A percentile compares a stretch with the other conserved stretches of the same genome.
These are phyloP conservation scores for Drosophila nebulosa DNA, from an alignment of 1,140 invertebrate genomes.

Conservation along the genomic window DNA sequence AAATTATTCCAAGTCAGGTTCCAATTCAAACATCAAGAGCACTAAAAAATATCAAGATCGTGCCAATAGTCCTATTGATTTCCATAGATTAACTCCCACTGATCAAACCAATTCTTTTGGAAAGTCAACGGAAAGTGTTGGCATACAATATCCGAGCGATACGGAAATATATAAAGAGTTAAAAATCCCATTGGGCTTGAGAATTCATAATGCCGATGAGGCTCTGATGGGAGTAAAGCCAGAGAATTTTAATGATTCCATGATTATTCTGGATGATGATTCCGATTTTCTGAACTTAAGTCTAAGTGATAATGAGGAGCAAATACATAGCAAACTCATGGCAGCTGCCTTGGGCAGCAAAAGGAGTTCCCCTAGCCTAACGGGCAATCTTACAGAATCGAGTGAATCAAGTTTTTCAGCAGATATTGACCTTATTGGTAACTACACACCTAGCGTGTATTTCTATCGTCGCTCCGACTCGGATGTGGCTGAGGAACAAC, in stretches of 20 bases:
- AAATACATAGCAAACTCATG: constrained; percentile 34
- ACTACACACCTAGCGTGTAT: constrained; percentile 38
- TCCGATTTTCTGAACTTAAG: constrained; percentile 34
- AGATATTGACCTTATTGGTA: constrained; percentile 6
- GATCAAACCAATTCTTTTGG: background rate
- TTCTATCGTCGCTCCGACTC: constrained; percentile 43
- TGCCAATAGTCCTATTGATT: constrained; percentile 52
- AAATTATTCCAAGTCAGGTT: background rate
- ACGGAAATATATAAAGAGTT: constrained; percentile 13
- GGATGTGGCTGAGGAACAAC: background rate
- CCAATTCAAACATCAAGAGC: background rate
- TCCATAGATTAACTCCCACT: background rate
- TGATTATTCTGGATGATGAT: constrained; percentile 27
- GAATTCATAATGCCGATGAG: constrained; percentile 29
- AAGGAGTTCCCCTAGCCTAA: constrained; percentile 8
- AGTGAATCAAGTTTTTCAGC: background rate
- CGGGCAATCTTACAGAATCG: background rate
- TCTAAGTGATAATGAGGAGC: constrained; percentile 26
- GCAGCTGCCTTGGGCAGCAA: constrained; percentile 22
- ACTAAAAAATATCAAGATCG: constrained; percentile 52
- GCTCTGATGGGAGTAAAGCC: constrained; percentile 19
- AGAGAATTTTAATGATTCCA: background rate
- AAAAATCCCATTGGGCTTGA: background rate
- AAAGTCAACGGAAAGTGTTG: constrained; percentile 18
- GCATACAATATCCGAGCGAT: constrained; percentile 52